These are phyloP conservation scores for cat (Felis catus) DNA, from an alignment of 2,113 vertebrate species.

Conservation along the genomic window DNA sequence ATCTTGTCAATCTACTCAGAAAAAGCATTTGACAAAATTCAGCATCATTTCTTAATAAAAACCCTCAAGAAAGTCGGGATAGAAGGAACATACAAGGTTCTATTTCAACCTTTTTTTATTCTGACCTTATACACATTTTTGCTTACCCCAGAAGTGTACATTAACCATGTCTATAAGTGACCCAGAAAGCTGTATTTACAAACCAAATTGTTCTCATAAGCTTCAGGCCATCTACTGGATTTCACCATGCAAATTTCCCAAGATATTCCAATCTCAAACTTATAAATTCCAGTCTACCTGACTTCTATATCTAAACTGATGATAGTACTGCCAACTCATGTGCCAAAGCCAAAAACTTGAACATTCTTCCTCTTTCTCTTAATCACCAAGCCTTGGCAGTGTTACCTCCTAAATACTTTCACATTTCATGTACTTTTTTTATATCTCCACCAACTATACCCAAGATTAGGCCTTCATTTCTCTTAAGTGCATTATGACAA, in stretches of 20 bases:
- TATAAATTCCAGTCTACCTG: neutral
- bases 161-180: neutral
- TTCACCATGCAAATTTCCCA: neutral
- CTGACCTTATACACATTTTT: neutral
- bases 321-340: neutral
- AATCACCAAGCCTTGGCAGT: neutral
- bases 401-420: neutral
- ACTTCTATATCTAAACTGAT: neutral
- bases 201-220: neutral
- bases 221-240: neutral
- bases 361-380: accelerated
- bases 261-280: neutral
- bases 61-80: no score
- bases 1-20: no score
- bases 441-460: neutral
- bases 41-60: no score
- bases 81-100: no score
- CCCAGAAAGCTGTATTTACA: neutral
- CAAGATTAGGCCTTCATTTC: neutral
- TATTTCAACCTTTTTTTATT: neutral
- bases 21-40: no score
- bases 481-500: neutral
- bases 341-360: neutral
- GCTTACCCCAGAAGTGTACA: neutral
- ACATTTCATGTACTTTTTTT: neutral